A percentile compares a stretch with the other conserved stretches of the same genome.
These are phyloP conservation scores for Thera obeliscata DNA, from an alignment of 2,888 invertebrate species.

Conservation along the genomic window DNA sequence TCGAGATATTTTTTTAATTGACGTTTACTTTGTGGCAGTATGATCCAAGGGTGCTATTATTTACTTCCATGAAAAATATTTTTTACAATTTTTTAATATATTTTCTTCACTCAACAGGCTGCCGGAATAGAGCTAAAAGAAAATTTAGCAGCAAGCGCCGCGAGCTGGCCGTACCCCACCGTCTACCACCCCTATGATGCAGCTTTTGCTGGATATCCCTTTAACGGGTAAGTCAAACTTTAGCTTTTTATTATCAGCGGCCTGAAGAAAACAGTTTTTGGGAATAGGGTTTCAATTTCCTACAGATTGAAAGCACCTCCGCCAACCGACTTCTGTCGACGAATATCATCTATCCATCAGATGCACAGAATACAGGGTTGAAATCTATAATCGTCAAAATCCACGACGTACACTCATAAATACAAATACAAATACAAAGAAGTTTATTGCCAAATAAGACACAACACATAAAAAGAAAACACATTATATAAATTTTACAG, in stretches of 20 bases:
- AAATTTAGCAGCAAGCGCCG: slow-evolving; percentile 92
- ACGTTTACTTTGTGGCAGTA: too few species aligned
- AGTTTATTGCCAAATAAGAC: too few species aligned
- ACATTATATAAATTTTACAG: too few species aligned
- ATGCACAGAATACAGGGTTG: too few species aligned
- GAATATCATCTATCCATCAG: too few species aligned
- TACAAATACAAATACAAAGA: too few species aligned
- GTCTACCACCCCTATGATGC: slow-evolving; percentile 98
- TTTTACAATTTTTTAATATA: slow-evolving; percentile 27
- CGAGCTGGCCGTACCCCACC: slow-evolving; percentile 95
- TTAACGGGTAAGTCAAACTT: slow-evolving; percentile 92
- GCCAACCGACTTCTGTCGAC: not conserved
- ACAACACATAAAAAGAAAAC: too few species aligned
- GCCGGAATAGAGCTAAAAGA: slow-evolving; percentile 95
- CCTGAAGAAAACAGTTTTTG: not conserved
- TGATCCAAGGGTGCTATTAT: too few species aligned
- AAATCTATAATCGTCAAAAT: too few species aligned
- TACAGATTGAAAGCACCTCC: not conserved
- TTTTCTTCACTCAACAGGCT: slow-evolving; percentile 84
- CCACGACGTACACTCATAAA: too few species aligned
- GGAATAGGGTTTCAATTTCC: not conserved
- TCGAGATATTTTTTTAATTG: too few species aligned
- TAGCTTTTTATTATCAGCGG: not conserved
- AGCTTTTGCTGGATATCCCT: slow-evolving; percentile 96
- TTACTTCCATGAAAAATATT: too few species aligned